Base-by-base conservation (phyloP, 1,140 invertebrate genomes). In the Drosophila paulistorum region DNA sequence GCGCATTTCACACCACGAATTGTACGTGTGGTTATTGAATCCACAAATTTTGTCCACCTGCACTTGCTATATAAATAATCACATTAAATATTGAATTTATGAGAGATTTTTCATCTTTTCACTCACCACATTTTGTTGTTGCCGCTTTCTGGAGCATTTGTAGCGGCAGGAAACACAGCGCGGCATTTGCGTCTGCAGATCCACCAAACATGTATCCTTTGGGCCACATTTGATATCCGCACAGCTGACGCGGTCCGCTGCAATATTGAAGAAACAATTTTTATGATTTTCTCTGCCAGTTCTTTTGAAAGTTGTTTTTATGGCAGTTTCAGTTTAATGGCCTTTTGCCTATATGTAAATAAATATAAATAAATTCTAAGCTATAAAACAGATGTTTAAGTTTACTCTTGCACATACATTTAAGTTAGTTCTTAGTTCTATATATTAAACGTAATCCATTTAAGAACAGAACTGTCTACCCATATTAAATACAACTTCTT, bases 1-100 rank as follows among this genome's bases (percentile, higher is more conserved):
- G 81, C 96, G 95, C 94, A 98, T 96, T 75, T 97, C 95, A 93
- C 97, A 98, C 95, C 96, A 97, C 48, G 96, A 97, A 26, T 94
- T 93, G 92, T 98, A 98, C 1, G 97, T 97, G 75, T 94, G 94
- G 78, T 96, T 95, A 92, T 98, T 97, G 58, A 94, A 94, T 60
- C 96, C 97, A 93, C 97, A 98, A 51, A 98, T 86, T 77, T 92
- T 91, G 10, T 81, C 83, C 30, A 71, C 70, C 59, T 82, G 59
- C 23, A 74, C 80, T 23, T 68, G 72, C 62, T 69, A 54, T 51
- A 20, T 17, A 20, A 51, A 23, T 4, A 35, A 48, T 39, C 10
- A 39, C 3, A 51, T 59, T 65, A 30, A 45, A 41, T 65, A 1
- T 42, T 11, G 51, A n/a, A 59, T 59, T 20, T 13, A 14, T 14